A percentile compares a stretch with the other conserved stretches of the same genome.
Conservation (phyloP, 2,888 invertebrate genomes). For the Diadegma fenestrale region DNA sequence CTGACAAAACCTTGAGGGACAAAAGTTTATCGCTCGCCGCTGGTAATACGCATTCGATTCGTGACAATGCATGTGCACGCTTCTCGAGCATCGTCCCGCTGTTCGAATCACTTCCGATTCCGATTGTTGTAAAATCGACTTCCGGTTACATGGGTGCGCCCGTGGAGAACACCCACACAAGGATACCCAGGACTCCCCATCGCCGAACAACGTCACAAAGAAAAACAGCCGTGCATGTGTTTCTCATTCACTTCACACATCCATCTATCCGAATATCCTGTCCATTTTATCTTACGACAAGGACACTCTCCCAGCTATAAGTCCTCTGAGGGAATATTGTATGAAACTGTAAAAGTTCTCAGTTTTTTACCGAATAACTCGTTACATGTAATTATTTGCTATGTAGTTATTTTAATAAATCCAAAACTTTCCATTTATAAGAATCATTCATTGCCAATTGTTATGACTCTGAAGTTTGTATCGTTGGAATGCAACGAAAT, state of each 20-base stretch:
- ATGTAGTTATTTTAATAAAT: too few relatives aligned
- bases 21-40: slow-evolving; percentile 72
- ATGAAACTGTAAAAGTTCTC: too few relatives aligned
- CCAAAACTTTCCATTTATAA: too few relatives aligned
- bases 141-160: slow-evolving; percentile 76
- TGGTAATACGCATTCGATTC: slow-evolving; percentile 51
- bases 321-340: too few relatives aligned
- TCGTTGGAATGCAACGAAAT: too few relatives aligned
- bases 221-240: background rate
- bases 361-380: too few relatives aligned
- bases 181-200: slow-evolving; percentile 16
- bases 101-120: slow-evolving; percentile 81
- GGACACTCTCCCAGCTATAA: background rate
- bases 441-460: too few relatives aligned
- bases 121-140: slow-evolving; percentile 78
- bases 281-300: background rate
- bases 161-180: slow-evolving; percentile 51
- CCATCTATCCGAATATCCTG: slow-evolving; percentile 1
- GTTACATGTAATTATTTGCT: too few relatives aligned
- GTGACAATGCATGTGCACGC: slow-evolving; percentile 78
- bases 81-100: slow-evolving; percentile 74
- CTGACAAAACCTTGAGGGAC: slow-evolving; percentile 70
- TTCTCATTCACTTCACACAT: background rate
- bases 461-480: too few relatives aligned
- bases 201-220: slow-evolving; percentile 1